phyloP scores from a whole-genome alignment of 2,797 vertebrate genomes.

The Momotus momota region DNA sequence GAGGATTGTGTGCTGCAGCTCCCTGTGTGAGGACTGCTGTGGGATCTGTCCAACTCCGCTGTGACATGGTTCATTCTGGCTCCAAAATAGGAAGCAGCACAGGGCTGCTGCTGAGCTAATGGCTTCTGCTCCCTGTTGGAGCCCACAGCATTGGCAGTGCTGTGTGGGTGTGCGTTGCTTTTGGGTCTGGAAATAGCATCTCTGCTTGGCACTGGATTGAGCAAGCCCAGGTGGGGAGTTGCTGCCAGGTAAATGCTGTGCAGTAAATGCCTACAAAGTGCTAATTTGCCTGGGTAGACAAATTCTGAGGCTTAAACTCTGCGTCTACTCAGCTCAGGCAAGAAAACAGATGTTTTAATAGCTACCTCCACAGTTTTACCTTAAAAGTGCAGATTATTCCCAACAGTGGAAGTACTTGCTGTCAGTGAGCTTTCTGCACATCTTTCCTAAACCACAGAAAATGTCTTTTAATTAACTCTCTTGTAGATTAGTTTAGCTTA shows the following conservation, averaged over 20 bases:
- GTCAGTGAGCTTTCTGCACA: not conserved
- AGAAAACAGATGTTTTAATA: not conserved
- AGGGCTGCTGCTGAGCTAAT: not conserved
- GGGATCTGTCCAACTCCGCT: not conserved
- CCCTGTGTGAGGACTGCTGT: rapidly evolving
- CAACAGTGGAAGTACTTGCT: not conserved
- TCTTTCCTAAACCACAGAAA: not conserved
- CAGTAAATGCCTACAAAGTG: not conserved
- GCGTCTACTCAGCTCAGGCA: not conserved
- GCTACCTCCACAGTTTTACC: not conserved
- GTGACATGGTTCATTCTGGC: rapidly evolving
- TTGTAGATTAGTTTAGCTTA: not conserved
- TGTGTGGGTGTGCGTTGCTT: not conserved
- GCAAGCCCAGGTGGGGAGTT: not conserved
- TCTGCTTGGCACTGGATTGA: not conserved
- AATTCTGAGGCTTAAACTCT: not conserved
- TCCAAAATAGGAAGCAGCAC: not conserved
- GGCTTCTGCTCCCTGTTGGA: not conserved
- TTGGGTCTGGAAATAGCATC: not conserved
- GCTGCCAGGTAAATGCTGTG: not conserved
- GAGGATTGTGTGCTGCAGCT: not conserved
- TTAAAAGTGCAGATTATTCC: not conserved
- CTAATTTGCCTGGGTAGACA: not conserved
- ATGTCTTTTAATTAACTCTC: not conserved
- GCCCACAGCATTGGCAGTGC: not conserved